Conservation (phyloP, 1,140 invertebrate species). For the Heliconius congener region DNA sequence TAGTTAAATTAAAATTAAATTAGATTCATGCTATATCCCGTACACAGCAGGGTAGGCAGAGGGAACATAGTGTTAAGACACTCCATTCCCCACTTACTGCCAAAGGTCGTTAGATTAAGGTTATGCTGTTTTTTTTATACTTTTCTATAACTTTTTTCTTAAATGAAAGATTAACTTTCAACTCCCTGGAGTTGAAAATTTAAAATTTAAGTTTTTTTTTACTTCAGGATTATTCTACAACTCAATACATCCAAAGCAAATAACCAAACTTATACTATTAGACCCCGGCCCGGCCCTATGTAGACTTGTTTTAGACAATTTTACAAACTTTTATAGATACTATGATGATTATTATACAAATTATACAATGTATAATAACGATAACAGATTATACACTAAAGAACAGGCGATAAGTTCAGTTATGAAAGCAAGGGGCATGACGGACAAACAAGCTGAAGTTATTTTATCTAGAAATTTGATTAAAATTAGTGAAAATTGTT, state of each 20-base stretch:
- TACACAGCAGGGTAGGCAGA: too few relatives aligned
- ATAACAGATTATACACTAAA: slow-evolving; percentile 41
- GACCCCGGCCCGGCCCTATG: slow-evolving; percentile 49
- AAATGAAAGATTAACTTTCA: neutral
- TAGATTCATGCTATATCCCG: too few relatives aligned
- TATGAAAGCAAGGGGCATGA: slow-evolving; percentile 49
- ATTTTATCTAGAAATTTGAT: slow-evolving; percentile 51
- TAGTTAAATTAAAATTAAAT: too few relatives aligned
- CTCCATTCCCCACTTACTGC: too few relatives aligned
- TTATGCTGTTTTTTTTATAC: too few relatives aligned
- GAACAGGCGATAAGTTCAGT: slow-evolving; percentile 41
- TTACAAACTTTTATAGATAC: slow-evolving; percentile 36
- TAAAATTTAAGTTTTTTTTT: neutral
- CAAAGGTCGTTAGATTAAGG: too few relatives aligned
- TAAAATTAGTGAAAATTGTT: slow-evolving; percentile 44
- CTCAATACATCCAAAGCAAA: slow-evolving; percentile 47
- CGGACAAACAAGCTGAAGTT: slow-evolving; percentile 44
- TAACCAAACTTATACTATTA: slow-evolving; percentile 53
- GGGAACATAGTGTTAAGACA: too few relatives aligned
- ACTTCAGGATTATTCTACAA: slow-evolving; percentile 61
- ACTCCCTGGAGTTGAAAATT: neutral
- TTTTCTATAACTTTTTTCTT: neutral
- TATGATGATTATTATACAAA: slow-evolving; percentile 58
- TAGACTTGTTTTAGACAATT: slow-evolving; percentile 41
- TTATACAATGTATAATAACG: slow-evolving; percentile 42